phyloP scores from a whole-genome alignment of 2,888 invertebrate genomes.

The Pyrgus malvae region DNA sequence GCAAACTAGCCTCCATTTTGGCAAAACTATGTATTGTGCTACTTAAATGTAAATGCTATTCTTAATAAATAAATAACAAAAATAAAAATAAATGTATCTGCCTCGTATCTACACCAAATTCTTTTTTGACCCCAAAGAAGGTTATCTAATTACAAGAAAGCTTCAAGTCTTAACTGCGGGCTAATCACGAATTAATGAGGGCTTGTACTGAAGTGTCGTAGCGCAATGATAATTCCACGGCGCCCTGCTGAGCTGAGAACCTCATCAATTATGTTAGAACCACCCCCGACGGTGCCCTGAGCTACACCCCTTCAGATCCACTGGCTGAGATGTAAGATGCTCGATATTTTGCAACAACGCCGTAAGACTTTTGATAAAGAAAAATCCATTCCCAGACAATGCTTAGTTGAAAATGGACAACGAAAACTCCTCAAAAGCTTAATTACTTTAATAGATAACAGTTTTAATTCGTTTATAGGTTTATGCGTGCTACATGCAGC shows the following conservation, averaged over 20 bases:
- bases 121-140: constrained; percentile 45
- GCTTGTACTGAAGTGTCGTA: constrained; percentile 72
- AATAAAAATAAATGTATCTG: too few species aligned
- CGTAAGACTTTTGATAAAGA: too few species aligned
- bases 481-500: too few species aligned
- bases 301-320: constrained; percentile 51
- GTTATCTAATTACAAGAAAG: constrained; percentile 76
- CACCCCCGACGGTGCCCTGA: constrained; percentile 57
- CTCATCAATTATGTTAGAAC: constrained; percentile 78
- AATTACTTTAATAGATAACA: too few species aligned
- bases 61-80: too few species aligned
- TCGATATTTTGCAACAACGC: constrained; percentile 4
- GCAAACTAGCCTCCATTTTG: too few species aligned
- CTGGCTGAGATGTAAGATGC: constrained; percentile 35
- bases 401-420: too few species aligned
- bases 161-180: constrained; percentile 68
- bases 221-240: constrained; percentile 72
- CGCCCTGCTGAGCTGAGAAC: constrained; percentile 79
- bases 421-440: too few species aligned
- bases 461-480: too few species aligned
- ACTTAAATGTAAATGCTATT: too few species aligned
- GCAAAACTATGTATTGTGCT: too few species aligned
- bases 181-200: constrained; percentile 81
- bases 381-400: too few species aligned
- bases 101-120: neutral